Conservation (phyloP, 2,797 vertebrate species). For the Acanthurus tractus region DNA sequence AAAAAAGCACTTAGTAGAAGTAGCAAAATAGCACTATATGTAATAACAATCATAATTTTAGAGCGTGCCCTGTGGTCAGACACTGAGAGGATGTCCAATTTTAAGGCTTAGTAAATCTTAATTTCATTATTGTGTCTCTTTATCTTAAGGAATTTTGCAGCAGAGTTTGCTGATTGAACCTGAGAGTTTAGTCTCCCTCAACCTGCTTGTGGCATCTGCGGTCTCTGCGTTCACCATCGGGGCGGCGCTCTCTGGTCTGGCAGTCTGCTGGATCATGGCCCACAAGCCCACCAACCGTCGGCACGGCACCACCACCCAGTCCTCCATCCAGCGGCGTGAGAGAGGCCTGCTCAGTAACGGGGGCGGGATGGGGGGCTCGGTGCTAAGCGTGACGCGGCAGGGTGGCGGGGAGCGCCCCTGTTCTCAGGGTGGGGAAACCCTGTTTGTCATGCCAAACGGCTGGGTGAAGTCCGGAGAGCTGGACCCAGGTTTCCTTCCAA, state of each 20-base stretch:
- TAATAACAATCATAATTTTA: slow-evolving; percentile 47
- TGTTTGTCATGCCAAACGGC: slow-evolving; percentile 95
- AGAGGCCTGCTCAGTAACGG: slow-evolving; percentile 90
- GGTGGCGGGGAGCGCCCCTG: slow-evolving; percentile 82
- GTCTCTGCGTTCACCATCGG: slow-evolving; percentile 97
- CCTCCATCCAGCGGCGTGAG: slow-evolving; percentile 90
- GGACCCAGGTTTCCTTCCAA: slow-evolving; percentile 93
- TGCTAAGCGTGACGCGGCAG: slow-evolving; percentile 92
- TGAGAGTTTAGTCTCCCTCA: slow-evolving; percentile 93
- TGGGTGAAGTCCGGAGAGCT: slow-evolving; percentile 94
- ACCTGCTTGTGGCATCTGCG: slow-evolving; percentile 94
- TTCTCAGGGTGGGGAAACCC: slow-evolving; percentile 87
- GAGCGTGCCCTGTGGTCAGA: slow-evolving; percentile 48
- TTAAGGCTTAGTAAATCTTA: slow-evolving; percentile 45
- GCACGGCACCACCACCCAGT: slow-evolving; percentile 73
- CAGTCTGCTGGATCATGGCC: slow-evolving; percentile 96
- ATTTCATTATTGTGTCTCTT: slow-evolving; percentile 53
- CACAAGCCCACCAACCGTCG: slow-evolving; percentile 89
- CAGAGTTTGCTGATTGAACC: slow-evolving; percentile 95
- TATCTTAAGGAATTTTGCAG: slow-evolving; percentile 89
- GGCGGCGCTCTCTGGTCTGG: slow-evolving; percentile 94
- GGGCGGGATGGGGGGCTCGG: slow-evolving; percentile 91
- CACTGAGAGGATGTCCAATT: slow-evolving; percentile 26
- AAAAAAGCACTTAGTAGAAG: slow-evolving; percentile 18
- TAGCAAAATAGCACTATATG: slow-evolving; percentile 27